Conservation (phyloP, 2,797 vertebrate genomes). For the Chelmon rostratus region DNA sequence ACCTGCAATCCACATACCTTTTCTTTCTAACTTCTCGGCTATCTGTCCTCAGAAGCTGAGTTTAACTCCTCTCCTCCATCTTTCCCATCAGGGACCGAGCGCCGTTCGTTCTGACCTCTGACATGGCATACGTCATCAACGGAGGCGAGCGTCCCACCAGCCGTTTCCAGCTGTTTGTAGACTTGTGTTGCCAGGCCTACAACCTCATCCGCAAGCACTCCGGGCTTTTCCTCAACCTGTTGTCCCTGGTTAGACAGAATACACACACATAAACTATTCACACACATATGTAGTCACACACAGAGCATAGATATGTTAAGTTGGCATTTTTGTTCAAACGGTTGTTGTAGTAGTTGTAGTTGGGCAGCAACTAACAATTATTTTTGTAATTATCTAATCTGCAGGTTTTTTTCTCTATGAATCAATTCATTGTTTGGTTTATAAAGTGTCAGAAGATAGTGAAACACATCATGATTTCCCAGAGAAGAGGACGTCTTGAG, state of each 20-base stretch:
- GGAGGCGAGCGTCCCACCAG: conserved; percentile 97
- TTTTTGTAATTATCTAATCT: not conserved
- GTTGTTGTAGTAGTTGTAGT: not conserved
- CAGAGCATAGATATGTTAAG: not conserved
- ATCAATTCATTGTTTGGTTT: not conserved
- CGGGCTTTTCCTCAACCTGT: conserved; percentile 95
- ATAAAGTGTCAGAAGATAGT: not conserved
- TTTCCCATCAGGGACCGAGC: conserved; percentile 91
- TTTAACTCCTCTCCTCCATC: not conserved
- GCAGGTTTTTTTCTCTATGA: not conserved
- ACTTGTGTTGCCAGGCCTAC: conserved; percentile 97
- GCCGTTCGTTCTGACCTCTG: conserved; percentile 97
- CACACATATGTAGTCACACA: not conserved
- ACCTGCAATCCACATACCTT: not conserved
- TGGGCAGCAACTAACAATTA: too few relatives aligned
- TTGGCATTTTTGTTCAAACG: not conserved
- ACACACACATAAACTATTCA: not conserved
- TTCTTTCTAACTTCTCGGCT: not conserved
- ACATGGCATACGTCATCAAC: conserved; percentile 99
- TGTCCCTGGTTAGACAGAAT: conserved; percentile 91
- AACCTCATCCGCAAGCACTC: conserved; percentile 97
- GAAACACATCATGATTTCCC: not conserved
- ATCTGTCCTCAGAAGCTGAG: not conserved
- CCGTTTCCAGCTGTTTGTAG: conserved; percentile 98
- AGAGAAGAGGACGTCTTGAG: not conserved